phyloP scores from a whole-genome alignment of 2,888 invertebrate genomes.

The Allacma fusca region DNA sequence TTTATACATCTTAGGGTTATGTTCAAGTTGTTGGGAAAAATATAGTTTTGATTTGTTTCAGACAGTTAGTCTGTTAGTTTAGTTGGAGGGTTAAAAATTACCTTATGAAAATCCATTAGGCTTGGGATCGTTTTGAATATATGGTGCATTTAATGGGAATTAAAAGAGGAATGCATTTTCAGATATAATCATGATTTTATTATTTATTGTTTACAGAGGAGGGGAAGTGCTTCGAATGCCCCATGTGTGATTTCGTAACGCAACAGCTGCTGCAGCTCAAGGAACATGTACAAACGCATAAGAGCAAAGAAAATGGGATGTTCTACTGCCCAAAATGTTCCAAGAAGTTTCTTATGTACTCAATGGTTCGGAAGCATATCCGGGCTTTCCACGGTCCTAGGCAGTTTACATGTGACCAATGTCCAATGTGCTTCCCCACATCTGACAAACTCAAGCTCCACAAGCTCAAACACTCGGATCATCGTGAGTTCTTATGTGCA shows the following conservation, averaged over 20 bases:
- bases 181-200: constrained; percentile 7
- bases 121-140: no score
- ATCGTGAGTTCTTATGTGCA: constrained; percentile 76
- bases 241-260: constrained; percentile 75
- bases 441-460: constrained; percentile 77
- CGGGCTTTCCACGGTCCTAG: constrained; percentile 76
- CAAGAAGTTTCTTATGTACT: constrained; percentile 75
- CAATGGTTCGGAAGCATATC: constrained; percentile 77
- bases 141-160: no score
- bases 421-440: constrained; percentile 75
- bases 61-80: no score
- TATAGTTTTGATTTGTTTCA: no score
- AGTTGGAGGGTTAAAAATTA: no score
- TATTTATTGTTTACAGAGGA: constrained; percentile 65
- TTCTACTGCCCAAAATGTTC: constrained; percentile 76
- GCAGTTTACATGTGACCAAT: constrained; percentile 72
- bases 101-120: no score
- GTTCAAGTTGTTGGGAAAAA: no score
- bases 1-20: no score
- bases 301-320: constrained; percentile 69
- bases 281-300: constrained; percentile 73
- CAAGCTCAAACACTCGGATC: constrained; percentile 70
- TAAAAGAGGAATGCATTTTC: no score
- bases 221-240: constrained; percentile 74
- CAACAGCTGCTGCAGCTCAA: constrained; percentile 73